Conservation (phyloP, 2,797 vertebrate genomes). For the Lacerta bilineata region DNA sequence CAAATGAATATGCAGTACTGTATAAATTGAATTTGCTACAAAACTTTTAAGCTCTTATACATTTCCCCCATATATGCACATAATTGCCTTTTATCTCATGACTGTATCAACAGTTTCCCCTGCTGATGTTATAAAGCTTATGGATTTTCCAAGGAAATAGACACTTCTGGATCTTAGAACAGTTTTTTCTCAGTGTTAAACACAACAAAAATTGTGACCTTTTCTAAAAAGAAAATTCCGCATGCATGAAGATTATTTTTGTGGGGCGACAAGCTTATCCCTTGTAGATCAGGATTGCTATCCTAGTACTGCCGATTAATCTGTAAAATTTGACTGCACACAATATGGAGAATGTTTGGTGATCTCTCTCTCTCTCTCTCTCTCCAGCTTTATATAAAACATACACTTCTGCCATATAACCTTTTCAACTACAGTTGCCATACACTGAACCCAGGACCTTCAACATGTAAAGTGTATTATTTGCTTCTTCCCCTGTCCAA, state of each 20-base stretch:
- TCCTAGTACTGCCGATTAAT: background rate
- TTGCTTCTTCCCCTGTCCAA: background rate
- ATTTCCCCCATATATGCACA: background rate
- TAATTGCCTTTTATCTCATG: constrained; percentile 3
- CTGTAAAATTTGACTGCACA: background rate
- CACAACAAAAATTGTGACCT: constrained; percentile 9
- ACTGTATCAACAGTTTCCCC: background rate
- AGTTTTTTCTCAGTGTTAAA: background rate
- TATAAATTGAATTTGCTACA: background rate
- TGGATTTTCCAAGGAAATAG: background rate
- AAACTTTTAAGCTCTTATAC: background rate
- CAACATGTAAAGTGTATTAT: background rate
- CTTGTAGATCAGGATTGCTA: background rate
- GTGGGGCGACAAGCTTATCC: background rate
- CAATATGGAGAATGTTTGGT: background rate
- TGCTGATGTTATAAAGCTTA: constrained; percentile 1
- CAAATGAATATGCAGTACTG: background rate
- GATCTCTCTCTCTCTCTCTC: too few species aligned
- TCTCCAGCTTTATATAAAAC: too few species aligned
- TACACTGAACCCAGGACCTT: background rate
- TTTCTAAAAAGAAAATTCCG: background rate
- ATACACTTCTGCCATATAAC: background rate
- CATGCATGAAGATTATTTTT: background rate
- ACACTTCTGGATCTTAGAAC: background rate
- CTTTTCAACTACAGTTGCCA: background rate